These are phyloP conservation scores for Glomeris marginata DNA, from an alignment of 2,888 invertebrate species.

Conservation along the genomic window DNA sequence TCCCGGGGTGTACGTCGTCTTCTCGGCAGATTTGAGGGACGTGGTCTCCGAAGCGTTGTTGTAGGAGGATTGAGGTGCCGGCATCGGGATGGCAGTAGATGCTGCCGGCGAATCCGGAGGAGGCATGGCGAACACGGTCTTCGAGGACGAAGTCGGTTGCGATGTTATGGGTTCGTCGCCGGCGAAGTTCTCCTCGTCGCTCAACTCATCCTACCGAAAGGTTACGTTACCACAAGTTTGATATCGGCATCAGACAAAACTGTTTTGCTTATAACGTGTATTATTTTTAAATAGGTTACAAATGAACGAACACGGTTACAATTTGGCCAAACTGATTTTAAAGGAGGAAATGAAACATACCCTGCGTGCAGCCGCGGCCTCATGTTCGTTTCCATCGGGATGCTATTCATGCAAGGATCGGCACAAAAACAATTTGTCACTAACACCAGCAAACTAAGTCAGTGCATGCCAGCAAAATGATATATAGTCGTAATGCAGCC, in stretches of 20 bases:
- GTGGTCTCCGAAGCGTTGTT: slow-evolving; percentile 41
- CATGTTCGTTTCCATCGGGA: slow-evolving; percentile 2
- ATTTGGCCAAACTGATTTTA: no score
- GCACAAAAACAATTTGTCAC: slow-evolving; percentile 6
- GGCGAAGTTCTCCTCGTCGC: slow-evolving; percentile 17
- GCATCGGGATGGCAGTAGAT: not conserved
- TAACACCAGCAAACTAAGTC: slow-evolving; percentile 4
- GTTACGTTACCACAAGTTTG: no score
- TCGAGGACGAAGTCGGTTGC: slow-evolving; percentile 29
- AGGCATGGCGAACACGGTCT: slow-evolving; percentile 46
- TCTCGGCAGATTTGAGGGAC: slow-evolving; percentile 42
- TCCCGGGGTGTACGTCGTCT: slow-evolving; percentile 23
- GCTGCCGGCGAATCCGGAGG: slow-evolving; percentile 29
- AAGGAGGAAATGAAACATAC: not conserved
- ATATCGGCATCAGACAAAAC: no score
- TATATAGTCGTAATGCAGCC: no score
- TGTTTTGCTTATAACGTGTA: not conserved
- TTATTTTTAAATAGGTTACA: no score
- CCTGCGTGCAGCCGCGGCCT: not conserved
- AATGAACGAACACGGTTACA: not conserved
- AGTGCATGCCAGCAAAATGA: slow-evolving; percentile 4
- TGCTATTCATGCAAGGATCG: slow-evolving; percentile 6
- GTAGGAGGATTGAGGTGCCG: slow-evolving; percentile 35
- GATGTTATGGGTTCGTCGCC: slow-evolving; percentile 28
- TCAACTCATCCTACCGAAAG: slow-evolving; percentile 14